Evolutionary conservation across 2,888 invertebrate species (phyloP).

Genomic region (Crocallis elinguaria): DNA sequence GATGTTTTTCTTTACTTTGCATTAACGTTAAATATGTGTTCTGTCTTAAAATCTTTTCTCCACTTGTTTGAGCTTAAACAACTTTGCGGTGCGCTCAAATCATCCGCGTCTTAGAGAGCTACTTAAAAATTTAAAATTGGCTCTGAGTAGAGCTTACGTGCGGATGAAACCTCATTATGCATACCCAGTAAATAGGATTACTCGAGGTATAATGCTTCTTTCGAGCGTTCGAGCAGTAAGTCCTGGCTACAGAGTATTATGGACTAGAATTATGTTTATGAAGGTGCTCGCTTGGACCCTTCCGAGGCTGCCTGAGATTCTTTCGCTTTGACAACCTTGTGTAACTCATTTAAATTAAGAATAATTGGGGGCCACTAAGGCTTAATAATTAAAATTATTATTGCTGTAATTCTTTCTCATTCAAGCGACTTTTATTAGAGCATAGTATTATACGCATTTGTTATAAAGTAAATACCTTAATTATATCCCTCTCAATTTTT

Average conservation of each 20-base stretch:
- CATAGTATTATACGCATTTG: too few relatives aligned
- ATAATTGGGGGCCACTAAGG: too few relatives aligned
- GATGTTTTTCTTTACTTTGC: too few relatives aligned
- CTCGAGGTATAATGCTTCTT: constrained; percentile 46
- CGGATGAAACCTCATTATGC: constrained; percentile 49
- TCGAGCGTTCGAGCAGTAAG: constrained; percentile 38
- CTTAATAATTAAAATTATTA: too few relatives aligned
- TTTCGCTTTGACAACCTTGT: not conserved
- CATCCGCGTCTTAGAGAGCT: constrained; percentile 32
- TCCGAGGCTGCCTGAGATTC: constrained; percentile 4
- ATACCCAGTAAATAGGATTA: constrained; percentile 47
- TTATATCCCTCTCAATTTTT: too few relatives aligned
- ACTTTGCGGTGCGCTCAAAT: constrained; percentile 39
- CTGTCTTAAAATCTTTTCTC: not conserved
- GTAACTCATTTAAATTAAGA: too few relatives aligned
- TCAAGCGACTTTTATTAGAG: too few relatives aligned
- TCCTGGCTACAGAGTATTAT: constrained; percentile 45
- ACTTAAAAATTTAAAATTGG: constrained; percentile 41
- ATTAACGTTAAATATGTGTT: not conserved
- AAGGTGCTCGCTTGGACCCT: constrained; percentile 10
- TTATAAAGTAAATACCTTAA: too few relatives aligned
- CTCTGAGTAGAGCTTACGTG: constrained; percentile 33
- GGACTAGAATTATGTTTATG: constrained; percentile 43
- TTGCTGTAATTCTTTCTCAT: too few relatives aligned
- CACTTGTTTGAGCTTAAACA: constrained; percentile 24